Evolutionary conservation across 2,113 vertebrate genomes (phyloP), one percentile per base, ranked within the genome.

Genomic region (Amphiprion ocellaris): DNA sequence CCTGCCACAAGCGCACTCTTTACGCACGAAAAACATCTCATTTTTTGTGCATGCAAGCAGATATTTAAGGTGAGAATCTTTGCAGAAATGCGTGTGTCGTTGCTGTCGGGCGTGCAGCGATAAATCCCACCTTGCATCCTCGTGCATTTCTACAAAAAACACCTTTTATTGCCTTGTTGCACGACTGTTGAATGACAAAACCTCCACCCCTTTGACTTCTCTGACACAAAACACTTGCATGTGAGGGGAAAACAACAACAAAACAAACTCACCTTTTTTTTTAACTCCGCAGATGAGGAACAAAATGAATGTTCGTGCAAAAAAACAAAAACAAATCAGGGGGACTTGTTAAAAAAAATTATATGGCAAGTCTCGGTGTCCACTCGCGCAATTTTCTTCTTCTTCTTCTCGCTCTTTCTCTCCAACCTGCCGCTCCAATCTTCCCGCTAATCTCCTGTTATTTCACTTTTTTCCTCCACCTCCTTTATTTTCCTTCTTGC

Each of bases 211-310:
- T 55, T 26, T 53, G 26, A 81, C 74, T 87, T 81, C 4, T 77
- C 61, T 50, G 46, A 33, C 24, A 60, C 39, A 1, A 52, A 54
- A 59, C 47, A 70, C 19, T 47, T 4, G 10, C 4, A 47, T 53
- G 4, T 50, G 11, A 14, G 5, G 46, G 60, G 5, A 49, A 37
- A 24, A 44, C 24, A 46, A 15, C 5, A 11, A 6, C 0, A 37
- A 44, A 44, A 44, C 15, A 5, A 70, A 89, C 92, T 91, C 55
- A 93, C 92, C 90, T 78, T 79, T 79, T 16, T 16, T 33, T 9
- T 9, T 1, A 37, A 46, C 23, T 72, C 37, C 39, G 81, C 58
- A 79, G 74, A 61, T 37, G 16, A 2, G 17, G 9, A 44, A 3
- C 14, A 15, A 30, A 10, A 77, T 53, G 70, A 64, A 81, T 80